These are phyloP conservation scores for Siniperca knerii DNA, from an alignment of 2,113 vertebrate genomes.

Conservation along the genomic window DNA sequence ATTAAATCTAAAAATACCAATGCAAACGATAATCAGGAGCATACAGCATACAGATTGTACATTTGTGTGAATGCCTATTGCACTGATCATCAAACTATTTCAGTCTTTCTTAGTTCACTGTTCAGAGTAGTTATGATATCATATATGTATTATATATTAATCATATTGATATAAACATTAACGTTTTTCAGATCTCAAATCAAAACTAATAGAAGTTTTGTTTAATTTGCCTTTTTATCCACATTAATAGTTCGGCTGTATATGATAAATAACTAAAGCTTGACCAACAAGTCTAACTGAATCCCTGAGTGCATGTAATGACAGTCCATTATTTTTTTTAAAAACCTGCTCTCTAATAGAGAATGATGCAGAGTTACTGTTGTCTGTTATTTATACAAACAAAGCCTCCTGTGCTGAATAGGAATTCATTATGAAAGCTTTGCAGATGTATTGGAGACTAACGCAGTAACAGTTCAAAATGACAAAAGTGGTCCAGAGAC, in stretches of 20 bases:
- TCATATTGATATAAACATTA: no score
- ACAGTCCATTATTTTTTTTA: not conserved
- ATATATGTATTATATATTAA: no score
- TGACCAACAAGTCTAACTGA: not conserved
- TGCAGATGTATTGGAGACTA: no score
- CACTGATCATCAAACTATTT: not conserved
- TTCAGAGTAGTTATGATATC: no score
- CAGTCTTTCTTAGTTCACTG: not conserved
- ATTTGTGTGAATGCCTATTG: not conserved
- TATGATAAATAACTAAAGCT: not conserved
- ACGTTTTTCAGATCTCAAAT: no score
- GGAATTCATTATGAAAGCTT: no score
- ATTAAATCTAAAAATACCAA: not conserved
- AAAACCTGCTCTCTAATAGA: conserved; percentile 5
- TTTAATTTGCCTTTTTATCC: not conserved
- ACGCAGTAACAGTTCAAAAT: no score
- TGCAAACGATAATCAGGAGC: not conserved
- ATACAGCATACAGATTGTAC: not conserved
- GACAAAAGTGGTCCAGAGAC: no score
- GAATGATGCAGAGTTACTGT: not conserved
- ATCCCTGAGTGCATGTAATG: not conserved
- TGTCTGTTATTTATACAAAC: no score
- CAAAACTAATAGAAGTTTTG: no score
- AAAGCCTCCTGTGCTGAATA: no score
- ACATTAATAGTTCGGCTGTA: not conserved